These are phyloP conservation scores for Hemaris fuciformis DNA, from an alignment of 2,888 invertebrate genomes.

Conservation along the genomic window DNA sequence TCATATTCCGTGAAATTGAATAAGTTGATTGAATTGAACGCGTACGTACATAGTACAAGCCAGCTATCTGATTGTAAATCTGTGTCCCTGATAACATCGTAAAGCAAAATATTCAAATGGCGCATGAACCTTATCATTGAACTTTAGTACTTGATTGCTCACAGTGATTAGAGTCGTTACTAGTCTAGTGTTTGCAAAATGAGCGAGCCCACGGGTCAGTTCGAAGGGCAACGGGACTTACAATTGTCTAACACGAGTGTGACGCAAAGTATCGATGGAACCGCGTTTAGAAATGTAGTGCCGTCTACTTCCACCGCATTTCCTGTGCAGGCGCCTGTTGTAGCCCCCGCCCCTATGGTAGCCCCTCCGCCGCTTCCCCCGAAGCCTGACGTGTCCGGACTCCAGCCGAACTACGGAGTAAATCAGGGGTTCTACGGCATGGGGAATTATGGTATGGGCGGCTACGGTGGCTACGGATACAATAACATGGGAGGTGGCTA, in stretches of 20 bases:
- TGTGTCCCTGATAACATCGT: not conserved
- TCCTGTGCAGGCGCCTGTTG: conserved; percentile 16
- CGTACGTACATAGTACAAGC: no score
- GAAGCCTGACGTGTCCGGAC: conserved; percentile 50
- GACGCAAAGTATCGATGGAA: conserved; percentile 31
- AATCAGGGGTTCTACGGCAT: conserved; percentile 30
- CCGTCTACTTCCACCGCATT: conserved; percentile 46
- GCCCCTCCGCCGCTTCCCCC: conserved; percentile 60
- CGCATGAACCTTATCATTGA: conserved; percentile 38
- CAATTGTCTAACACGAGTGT: conserved; percentile 49
- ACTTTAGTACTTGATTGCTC: conserved; percentile 24
- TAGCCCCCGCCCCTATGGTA: not conserved
- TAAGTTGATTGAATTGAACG: not conserved
- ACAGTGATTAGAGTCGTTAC: conserved; percentile 28
- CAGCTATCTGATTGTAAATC: not conserved
- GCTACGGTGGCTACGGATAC: conserved; percentile 34
- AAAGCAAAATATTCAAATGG: conserved; percentile 22
- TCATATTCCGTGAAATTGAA: not conserved
- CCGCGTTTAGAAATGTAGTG: conserved; percentile 51
- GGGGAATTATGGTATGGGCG: conserved; percentile 44
- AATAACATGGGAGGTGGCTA: conserved; percentile 35
- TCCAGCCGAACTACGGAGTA: conserved; percentile 52
- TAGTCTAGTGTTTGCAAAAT: conserved; percentile 36
- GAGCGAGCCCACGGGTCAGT: conserved; percentile 63
- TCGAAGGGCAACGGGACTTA: conserved; percentile 50